A percentile compares a stretch with the other conserved stretches of the same genome.
Conservation (phyloP, 2,888 invertebrate species). For the Tridacna gigas region DNA sequence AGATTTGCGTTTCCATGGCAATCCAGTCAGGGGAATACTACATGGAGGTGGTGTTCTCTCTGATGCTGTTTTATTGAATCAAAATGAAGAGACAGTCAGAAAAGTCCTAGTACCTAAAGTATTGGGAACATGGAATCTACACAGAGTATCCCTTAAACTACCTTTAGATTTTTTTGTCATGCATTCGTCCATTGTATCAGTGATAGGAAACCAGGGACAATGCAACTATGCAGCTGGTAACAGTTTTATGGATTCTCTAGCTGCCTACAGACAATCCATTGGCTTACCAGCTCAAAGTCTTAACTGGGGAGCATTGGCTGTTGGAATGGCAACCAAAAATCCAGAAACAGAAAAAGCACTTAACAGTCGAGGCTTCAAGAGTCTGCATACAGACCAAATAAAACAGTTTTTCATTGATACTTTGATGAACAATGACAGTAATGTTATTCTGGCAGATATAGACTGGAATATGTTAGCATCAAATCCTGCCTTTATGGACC, state of each 20-base stretch:
- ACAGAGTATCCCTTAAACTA: constrained; percentile 53
- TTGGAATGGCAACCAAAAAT: constrained; percentile 66
- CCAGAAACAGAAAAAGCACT: background rate
- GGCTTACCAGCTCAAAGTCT: constrained; percentile 71
- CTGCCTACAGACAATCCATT: constrained; percentile 64
- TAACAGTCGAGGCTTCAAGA: constrained; percentile 5
- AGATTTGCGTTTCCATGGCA: background rate
- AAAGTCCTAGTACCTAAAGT: constrained; percentile 71
- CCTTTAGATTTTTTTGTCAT: constrained; percentile 75
- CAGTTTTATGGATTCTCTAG: constrained; percentile 74
- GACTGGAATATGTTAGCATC: constrained; percentile 39
- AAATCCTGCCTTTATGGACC: background rate
- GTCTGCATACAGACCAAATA: constrained; percentile 26
- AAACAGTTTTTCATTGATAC: constrained; percentile 53
- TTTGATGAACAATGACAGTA: constrained; percentile 56
- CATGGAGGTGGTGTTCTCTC: constrained; percentile 72
- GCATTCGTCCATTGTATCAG: constrained; percentile 74
- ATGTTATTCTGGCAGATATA: constrained; percentile 57
- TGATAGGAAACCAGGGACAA: constrained; percentile 75
- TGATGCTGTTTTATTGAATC: constrained; percentile 55
- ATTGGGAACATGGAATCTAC: constrained; percentile 75
- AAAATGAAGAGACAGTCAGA: constrained; percentile 59
- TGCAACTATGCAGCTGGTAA: constrained; percentile 76
- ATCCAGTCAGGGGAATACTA: constrained; percentile 70
- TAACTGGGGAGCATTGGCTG: constrained; percentile 76